A percentile compares a stretch with the other conserved stretches of the same genome.
These are phyloP conservation scores for Aplysina aerophoba DNA, from an alignment of 37 sponge, comb jelly and placozoan genomes.

Conservation along the genomic window DNA sequence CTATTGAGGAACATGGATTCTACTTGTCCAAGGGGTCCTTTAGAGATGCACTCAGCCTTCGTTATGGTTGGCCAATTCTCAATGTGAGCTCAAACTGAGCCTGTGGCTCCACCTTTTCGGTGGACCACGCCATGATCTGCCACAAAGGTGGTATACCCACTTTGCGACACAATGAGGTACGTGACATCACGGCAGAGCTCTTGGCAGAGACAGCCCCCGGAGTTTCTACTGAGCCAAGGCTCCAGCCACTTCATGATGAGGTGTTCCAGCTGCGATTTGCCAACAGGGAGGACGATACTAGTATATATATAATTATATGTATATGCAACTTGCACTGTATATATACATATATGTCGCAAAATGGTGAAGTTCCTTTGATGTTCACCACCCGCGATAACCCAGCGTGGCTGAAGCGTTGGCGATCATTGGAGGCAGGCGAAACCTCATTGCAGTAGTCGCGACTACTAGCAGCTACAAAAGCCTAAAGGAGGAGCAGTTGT, in stretches of 20 bases:
- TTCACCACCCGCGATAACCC: too few species aligned
- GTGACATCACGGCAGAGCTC: background rate
- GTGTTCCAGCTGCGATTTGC: background rate
- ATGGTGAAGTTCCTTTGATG: too few species aligned
- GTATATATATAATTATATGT: too few species aligned
- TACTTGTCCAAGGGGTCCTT: background rate
- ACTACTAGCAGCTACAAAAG: too few species aligned
- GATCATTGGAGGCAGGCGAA: too few species aligned
- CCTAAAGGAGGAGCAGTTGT: too few species aligned
- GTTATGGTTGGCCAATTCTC: background rate
- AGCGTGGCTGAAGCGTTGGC: too few species aligned
- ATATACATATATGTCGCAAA: too few species aligned
- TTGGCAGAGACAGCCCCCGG: background rate
- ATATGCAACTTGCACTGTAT: too few species aligned
- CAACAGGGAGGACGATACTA: too few species aligned
- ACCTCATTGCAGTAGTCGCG: too few species aligned
- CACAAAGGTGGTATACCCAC: slow-evolving; percentile 14
- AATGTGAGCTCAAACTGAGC: background rate
- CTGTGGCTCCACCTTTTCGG: background rate
- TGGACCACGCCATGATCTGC: background rate
- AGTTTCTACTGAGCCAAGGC: slow-evolving; percentile 4
- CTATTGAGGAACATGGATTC: background rate
- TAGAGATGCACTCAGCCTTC: background rate
- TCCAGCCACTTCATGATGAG: slow-evolving; percentile 3
- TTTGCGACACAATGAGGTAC: background rate